A percentile compares a stretch with the other conserved stretches of the same genome.
Conservation (phyloP, 30 jellyfish, hydroid and myxozoan genomes). For the Chrysaora quinquecirrha region DNA sequence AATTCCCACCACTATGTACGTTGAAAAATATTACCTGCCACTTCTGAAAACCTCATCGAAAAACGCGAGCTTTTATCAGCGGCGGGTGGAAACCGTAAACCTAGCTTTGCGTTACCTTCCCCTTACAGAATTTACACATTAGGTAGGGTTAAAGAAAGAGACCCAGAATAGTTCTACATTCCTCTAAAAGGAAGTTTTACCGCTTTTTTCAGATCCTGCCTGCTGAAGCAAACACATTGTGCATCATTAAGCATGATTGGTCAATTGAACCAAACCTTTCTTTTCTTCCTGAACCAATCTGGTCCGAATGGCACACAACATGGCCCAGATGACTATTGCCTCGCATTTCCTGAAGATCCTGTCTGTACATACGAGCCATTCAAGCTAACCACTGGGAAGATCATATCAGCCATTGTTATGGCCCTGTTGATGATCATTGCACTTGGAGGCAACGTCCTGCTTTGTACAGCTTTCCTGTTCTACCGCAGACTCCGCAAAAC, state of each 20-base stretch:
- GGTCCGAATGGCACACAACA: not conserved
- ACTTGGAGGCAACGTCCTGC: slow-evolving; percentile 73
- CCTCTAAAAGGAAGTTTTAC: no score
- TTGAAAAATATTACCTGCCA: no score
- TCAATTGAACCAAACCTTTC: not conserved
- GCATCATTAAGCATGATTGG: not conserved
- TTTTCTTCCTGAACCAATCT: no score
- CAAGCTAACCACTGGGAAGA: slow-evolving; percentile 68
- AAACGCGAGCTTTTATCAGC: no score
- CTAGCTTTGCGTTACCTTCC: no score
- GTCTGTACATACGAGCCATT: slow-evolving; percentile 31
- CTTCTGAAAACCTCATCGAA: no score
- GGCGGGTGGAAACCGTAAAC: no score
- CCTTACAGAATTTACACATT: no score
- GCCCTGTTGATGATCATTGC: slow-evolving; percentile 52
- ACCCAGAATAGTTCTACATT: no score
- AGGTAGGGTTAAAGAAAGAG: no score
- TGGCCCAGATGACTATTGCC: slow-evolving; percentile 14
- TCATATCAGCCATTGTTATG: slow-evolving; percentile 69
- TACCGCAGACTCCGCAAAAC: slow-evolving; percentile 82
- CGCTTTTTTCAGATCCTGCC: no score
- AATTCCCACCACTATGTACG: no score
- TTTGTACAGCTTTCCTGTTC: slow-evolving; percentile 57
- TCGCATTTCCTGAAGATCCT: slow-evolving; percentile 45
- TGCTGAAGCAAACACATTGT: not conserved